These are phyloP conservation scores for Syngnathoides biaculeatus DNA, from an alignment of 2,113 vertebrate species.

Conservation along the genomic window DNA sequence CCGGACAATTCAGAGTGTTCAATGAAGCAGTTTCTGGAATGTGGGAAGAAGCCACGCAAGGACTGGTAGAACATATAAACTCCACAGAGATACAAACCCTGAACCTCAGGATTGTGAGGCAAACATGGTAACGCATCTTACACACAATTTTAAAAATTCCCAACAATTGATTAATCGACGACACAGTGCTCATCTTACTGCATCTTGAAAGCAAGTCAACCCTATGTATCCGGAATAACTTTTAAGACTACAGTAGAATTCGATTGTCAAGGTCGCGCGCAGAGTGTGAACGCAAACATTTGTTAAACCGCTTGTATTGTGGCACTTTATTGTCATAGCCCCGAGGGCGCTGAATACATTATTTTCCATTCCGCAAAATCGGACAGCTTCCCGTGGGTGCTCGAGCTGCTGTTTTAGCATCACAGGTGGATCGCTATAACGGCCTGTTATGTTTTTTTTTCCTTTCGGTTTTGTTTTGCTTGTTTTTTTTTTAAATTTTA, in stretches of 20 bases:
- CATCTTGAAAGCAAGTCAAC: background rate
- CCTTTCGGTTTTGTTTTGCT: background rate
- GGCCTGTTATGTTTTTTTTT: slow-evolving; percentile 1
- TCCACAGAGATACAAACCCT: too few species aligned
- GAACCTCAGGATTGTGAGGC: too few species aligned
- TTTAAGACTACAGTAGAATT: slow-evolving; percentile 3
- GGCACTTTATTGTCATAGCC: slow-evolving; percentile 34
- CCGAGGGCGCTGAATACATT: slow-evolving; percentile 28
- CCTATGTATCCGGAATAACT: background rate
- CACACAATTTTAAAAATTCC: too few species aligned
- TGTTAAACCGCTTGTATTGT: slow-evolving; percentile 38
- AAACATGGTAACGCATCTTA: too few species aligned
- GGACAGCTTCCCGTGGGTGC: slow-evolving; percentile 31
- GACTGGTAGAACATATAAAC: too few species aligned
- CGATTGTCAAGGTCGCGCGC: slow-evolving; percentile 6
- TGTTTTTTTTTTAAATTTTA: too few species aligned
- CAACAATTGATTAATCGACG: too few species aligned
- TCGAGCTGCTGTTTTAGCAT: slow-evolving; percentile 19
- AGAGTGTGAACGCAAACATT: slow-evolving; percentile 17
- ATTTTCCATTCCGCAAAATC: slow-evolving; percentile 26
- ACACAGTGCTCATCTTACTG: too few species aligned
- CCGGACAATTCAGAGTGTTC: too few species aligned
- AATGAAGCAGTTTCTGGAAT: too few species aligned
- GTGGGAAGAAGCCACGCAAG: too few species aligned
- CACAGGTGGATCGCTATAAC: background rate